Percentiles rank a stretch among this genome's conserved stretches.
Evolutionary conservation across 1,140 invertebrate species (phyloP).

Genomic region (Drosophila busckii): DNA sequence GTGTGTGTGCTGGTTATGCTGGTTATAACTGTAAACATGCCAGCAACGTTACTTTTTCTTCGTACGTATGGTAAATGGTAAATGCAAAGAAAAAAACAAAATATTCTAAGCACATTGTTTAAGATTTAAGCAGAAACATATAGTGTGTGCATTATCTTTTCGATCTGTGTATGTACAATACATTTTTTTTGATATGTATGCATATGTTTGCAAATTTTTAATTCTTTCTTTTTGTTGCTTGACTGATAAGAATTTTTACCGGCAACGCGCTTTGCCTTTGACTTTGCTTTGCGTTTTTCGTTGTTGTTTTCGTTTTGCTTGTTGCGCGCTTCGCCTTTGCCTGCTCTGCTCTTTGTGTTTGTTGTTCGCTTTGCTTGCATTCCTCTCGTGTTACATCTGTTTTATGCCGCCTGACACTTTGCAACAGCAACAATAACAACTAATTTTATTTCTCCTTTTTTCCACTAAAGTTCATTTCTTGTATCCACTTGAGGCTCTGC

Average conservation of each 20-base stretch:
- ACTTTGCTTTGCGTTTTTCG: background rate
- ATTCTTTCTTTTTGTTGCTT: no score
- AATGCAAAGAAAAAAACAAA: no score
- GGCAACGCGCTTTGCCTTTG: background rate
- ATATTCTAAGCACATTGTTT: no score
- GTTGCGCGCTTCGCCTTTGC: background rate
- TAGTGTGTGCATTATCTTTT: no score
- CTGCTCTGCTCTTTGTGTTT: background rate
- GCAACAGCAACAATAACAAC: conserved; percentile 26
- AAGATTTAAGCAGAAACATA: no score
- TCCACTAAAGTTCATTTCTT: conserved; percentile 7
- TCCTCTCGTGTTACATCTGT: conserved; percentile 47
- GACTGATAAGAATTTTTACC: conserved; percentile 60
- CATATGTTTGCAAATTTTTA: no score
- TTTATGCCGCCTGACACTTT: conserved; percentile 43
- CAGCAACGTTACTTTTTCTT: background rate
- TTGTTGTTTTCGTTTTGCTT: conserved; percentile 6
- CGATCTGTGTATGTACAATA: no score
- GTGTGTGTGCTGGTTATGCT: conserved; percentile 1
- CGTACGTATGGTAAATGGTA: no score
- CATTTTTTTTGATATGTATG: no score
- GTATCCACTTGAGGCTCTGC: conserved; percentile 37
- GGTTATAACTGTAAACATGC: conserved; percentile 23
- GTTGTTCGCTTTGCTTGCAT: conserved; percentile 7
- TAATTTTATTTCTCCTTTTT: conserved; percentile 2